These are phyloP conservation scores for Plestiodon gilberti DNA, from an alignment of 2,113 vertebrate species.

Conservation along the genomic window DNA sequence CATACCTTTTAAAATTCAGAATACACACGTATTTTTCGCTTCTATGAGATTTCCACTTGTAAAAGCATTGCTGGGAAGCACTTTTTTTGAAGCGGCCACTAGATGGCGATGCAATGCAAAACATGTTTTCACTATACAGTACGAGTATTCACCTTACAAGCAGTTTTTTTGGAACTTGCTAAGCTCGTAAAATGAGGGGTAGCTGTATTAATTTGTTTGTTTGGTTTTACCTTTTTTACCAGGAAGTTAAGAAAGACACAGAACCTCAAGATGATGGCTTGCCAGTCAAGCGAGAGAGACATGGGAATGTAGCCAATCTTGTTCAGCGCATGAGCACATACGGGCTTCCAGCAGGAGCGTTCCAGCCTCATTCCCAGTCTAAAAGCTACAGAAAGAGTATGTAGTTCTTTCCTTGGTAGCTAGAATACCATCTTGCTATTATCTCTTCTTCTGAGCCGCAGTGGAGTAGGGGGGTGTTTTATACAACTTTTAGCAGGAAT, in stretches of 20 bases:
- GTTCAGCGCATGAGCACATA: conserved; percentile 94
- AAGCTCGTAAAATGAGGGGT: too few relatives aligned
- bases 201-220: too few relatives aligned
- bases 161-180: too few relatives aligned
- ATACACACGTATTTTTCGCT: too few relatives aligned
- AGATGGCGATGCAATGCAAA: too few relatives aligned
- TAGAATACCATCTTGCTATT: background rate
- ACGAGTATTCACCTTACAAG: too few relatives aligned
- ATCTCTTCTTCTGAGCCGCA: background rate
- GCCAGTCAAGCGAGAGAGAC: conserved; percentile 81
- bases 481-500: background rate
- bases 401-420: conserved; percentile 62
- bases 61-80: too few relatives aligned
- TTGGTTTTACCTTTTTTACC: conserved; percentile 34
- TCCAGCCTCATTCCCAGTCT: conserved; percentile 83
- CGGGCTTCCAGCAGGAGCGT: conserved; percentile 89
- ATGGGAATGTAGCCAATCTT: conserved; percentile 91
- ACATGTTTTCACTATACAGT: too few relatives aligned
- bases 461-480: background rate
- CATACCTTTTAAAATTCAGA: too few relatives aligned
- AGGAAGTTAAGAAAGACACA: conserved; percentile 90
- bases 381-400: conserved; percentile 87
- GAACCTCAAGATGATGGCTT: conserved; percentile 84
- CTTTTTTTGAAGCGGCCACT: too few relatives aligned
- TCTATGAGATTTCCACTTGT: too few relatives aligned